Evolutionary conservation across 2,797 vertebrate genomes (phyloP).

Genomic region (Lemur catta): DNA sequence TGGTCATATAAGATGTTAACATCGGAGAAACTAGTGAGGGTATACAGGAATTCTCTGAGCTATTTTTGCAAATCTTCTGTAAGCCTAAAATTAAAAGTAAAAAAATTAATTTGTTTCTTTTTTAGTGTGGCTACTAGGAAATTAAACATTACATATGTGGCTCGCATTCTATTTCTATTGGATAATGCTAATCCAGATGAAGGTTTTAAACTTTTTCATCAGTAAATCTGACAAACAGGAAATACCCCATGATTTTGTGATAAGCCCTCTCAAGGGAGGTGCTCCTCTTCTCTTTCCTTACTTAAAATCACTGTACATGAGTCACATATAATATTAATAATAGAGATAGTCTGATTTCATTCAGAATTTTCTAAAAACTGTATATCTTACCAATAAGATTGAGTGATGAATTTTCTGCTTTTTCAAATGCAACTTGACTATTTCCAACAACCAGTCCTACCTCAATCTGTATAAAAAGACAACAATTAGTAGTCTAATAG

Average conservation of each 20-base stretch:
- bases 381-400: constrained; percentile 92
- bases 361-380: constrained; percentile 14
- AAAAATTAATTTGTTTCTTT: constrained; percentile 32
- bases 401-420: constrained; percentile 93
- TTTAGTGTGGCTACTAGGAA: constrained; percentile 23
- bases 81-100: constrained; percentile 23
- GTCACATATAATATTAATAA: neutral
- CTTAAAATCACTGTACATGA: neutral
- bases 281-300: neutral
- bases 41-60: neutral
- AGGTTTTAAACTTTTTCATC: neutral
- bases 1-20: neutral
- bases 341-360: neutral
- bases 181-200: neutral
- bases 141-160: neutral
- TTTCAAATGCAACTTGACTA: constrained; percentile 98
- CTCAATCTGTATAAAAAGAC: constrained; percentile 86
- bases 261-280: neutral
- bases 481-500: constrained; percentile 18
- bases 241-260: neutral
- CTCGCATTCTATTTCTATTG: neutral
- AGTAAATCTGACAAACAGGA: neutral
- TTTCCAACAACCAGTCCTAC: constrained; percentile 93
- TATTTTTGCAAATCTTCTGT: neutral
- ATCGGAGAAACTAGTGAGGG: neutral